A percentile compares a stretch with the other conserved stretches of the same genome.
Conservation (phyloP, 2,797 vertebrate species). For the Amazona finschi region DNA sequence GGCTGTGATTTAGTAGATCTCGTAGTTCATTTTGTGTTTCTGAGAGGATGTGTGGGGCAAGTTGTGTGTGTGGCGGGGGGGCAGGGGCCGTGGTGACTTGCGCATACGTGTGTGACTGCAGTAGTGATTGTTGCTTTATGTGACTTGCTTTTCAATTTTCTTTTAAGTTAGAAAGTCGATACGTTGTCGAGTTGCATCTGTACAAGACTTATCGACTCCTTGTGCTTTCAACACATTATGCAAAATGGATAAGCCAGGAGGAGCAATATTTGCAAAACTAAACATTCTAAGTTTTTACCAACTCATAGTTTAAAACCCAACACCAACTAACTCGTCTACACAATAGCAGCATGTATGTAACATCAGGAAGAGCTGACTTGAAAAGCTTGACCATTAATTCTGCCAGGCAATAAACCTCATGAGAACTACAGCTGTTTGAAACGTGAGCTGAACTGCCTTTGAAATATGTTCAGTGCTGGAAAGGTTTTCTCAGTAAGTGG, state of each 20-base stretch:
- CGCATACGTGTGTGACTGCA: constrained; percentile 73
- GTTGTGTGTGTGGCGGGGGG: constrained; percentile 66
- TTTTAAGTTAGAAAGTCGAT: constrained; percentile 60
- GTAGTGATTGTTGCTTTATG: constrained; percentile 75
- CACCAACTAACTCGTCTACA: constrained; percentile 51
- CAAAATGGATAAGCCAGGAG: constrained; percentile 66
- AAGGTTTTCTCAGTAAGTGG: constrained; percentile 36
- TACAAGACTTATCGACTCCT: constrained; percentile 61
- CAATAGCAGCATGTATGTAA: constrained; percentile 53
- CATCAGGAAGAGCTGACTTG: constrained; percentile 57
- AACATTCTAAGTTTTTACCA: constrained; percentile 61
- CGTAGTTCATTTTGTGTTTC: constrained; percentile 79
- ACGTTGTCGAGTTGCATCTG: constrained; percentile 52
- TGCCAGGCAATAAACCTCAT: constrained; percentile 56
- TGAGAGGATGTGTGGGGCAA: constrained; percentile 75
- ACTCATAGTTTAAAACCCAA: constrained; percentile 49
- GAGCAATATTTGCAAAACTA: constrained; percentile 66
- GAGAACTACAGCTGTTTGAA: constrained; percentile 9
- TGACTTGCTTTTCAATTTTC: constrained; percentile 74
- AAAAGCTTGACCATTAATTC: constrained; percentile 47
- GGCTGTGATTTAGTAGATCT: constrained; percentile 76
- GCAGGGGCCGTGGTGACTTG: constrained; percentile 50
- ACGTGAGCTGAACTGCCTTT: constrained; percentile 63
- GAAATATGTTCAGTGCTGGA: constrained; percentile 59
- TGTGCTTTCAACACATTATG: constrained; percentile 57